Percentiles rank a stretch among this genome's conserved stretches.
Evolutionary conservation across 2,797 vertebrate species (phyloP).

Genomic region (Girardinus metallicus): DNA sequence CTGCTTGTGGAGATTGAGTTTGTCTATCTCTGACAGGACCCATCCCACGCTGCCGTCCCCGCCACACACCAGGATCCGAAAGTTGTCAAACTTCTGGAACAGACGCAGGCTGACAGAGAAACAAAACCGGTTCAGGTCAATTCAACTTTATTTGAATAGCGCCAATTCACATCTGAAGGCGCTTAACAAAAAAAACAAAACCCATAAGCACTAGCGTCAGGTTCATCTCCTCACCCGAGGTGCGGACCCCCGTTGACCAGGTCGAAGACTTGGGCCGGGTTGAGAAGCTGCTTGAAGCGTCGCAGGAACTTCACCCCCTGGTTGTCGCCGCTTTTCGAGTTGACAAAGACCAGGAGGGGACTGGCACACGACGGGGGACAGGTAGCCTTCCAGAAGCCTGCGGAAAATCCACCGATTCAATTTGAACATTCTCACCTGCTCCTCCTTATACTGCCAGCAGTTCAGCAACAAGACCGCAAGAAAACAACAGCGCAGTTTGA

Average conservation of each 20-base stretch:
- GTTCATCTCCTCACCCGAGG: conserved; percentile 87
- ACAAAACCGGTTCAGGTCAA: not conserved
- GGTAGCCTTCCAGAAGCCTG: conserved; percentile 99
- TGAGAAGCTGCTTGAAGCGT: conserved; percentile 97
- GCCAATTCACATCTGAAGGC: no score
- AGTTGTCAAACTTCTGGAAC: conserved; percentile 99
- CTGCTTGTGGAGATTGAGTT: conserved; percentile 97
- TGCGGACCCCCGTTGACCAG: conserved; percentile 98
- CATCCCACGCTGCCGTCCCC: conserved; percentile 98
- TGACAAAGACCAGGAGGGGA: conserved; percentile 97
- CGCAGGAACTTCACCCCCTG: conserved; percentile 98
- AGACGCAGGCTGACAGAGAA: conserved; percentile 86
- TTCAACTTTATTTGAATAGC: no score
- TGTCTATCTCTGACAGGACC: conserved; percentile 99
- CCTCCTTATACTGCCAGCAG: not conserved
- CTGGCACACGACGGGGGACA: conserved; percentile 97
- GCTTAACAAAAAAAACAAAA: no score
- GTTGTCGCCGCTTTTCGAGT: conserved; percentile 99
- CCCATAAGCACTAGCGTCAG: no score
- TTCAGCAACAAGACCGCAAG: not conserved
- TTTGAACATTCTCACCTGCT: not conserved
- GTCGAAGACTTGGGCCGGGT: conserved; percentile 99
- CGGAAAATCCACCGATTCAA: not conserved
- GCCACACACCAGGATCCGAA: conserved; percentile 96
- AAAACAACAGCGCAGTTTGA: not conserved